A percentile compares a stretch with the other conserved stretches of the same genome.
These are phyloP conservation scores for Sylvia borin DNA, from an alignment of 2,797 vertebrate genomes.

Conservation along the genomic window DNA sequence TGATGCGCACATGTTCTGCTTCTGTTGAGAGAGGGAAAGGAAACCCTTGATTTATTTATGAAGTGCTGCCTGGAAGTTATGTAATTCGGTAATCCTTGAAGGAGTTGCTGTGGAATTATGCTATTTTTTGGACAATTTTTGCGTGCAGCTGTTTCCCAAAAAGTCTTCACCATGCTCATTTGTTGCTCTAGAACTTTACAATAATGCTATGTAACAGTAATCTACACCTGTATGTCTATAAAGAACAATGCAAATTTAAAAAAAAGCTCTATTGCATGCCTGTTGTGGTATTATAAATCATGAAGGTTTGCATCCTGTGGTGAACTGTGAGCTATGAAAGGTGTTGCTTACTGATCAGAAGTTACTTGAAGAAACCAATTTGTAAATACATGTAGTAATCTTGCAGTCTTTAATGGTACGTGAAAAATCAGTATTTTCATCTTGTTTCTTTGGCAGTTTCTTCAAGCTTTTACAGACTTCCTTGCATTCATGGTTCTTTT, in stretches of 20 bases:
- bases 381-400: neutral
- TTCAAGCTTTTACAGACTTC: conserved; percentile 94
- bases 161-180: neutral
- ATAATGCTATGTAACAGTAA: neutral
- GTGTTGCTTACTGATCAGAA: neutral
- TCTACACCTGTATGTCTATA: neutral
- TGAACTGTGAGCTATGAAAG: neutral
- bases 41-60: neutral
- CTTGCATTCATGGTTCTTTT: conserved; percentile 98
- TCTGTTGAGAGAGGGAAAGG: neutral
- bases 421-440: neutral
- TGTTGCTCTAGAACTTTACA: neutral
- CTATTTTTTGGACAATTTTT: neutral
- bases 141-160: neutral
- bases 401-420: neutral
- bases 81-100: neutral
- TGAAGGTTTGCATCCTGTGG: neutral
- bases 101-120: neutral
- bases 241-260: neutral
- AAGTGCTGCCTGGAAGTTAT: neutral
- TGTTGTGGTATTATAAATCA: neutral
- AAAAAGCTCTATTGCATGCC: neutral
- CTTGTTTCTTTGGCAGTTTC: conserved; percentile 80
- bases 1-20: neutral
- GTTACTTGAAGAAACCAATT: neutral